These are phyloP conservation scores for Glyptemys insculpta DNA, from an alignment of 2,797 vertebrate species.

Conservation along the genomic window DNA sequence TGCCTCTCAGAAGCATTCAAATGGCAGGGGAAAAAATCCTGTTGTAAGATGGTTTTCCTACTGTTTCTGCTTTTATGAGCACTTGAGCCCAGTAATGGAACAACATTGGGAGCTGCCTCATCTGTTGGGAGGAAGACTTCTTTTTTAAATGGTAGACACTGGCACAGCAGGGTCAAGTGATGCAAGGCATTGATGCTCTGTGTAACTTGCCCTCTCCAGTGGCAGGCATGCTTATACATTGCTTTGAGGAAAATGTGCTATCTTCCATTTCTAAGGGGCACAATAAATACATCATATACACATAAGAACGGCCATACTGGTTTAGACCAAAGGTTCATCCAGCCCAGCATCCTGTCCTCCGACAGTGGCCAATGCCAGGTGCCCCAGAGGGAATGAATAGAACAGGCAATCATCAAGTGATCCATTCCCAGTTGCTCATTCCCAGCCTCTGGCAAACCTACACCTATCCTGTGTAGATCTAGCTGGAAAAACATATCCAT, in stretches of 20 bases:
- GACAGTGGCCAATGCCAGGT: no score
- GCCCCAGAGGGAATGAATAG: no score
- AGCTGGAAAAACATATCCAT: background rate
- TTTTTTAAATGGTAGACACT: background rate
- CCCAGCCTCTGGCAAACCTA: no score
- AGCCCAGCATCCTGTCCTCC: no score
- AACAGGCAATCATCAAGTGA: no score
- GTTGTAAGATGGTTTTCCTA: background rate
- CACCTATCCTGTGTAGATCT: background rate
- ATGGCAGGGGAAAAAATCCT: background rate
- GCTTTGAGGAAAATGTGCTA: background rate
- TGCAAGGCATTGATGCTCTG: background rate
- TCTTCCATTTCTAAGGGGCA: background rate
- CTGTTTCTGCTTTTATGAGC: background rate
- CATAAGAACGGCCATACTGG: no score
- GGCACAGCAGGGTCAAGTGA: background rate
- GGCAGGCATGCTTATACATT: background rate
- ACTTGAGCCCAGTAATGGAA: slow-evolving; percentile 11
- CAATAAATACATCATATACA: background rate
- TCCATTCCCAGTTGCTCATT: no score
- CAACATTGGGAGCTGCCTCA: background rate
- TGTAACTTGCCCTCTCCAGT: background rate
- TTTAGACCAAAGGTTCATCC: no score
- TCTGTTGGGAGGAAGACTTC: background rate
- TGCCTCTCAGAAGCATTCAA: background rate